These are phyloP conservation scores for Dryobates pubescens DNA, from an alignment of 2,797 vertebrate species.

Conservation along the genomic window DNA sequence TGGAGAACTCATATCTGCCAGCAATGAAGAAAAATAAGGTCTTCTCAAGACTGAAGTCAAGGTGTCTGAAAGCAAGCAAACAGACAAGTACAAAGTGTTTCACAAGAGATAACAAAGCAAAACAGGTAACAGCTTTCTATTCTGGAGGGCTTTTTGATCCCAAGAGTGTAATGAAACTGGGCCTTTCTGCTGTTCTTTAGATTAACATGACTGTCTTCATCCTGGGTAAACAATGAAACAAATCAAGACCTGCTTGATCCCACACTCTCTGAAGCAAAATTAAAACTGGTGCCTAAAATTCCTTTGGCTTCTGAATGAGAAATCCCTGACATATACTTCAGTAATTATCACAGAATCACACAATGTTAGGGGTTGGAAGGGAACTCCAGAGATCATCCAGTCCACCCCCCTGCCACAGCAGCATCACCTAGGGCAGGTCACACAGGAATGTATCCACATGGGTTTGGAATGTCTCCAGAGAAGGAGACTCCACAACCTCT, in stretches of 20 bases:
- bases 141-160: neutral
- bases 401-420: too few relatives aligned
- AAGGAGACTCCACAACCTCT: too few relatives aligned
- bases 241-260: neutral
- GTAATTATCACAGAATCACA: neutral
- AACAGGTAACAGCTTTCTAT: neutral
- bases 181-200: neutral
- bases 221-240: neutral
- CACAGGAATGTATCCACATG: too few relatives aligned
- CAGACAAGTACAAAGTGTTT: constrained; percentile 15
- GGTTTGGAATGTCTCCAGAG: too few relatives aligned
- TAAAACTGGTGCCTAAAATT: neutral
- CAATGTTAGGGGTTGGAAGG: too few relatives aligned
- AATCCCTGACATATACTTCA: neutral
- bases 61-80: constrained; percentile 82
- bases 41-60: constrained; percentile 95
- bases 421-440: too few relatives aligned
- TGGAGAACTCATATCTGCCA: constrained; percentile 95
- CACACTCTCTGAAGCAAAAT: neutral
- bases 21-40: constrained; percentile 97
- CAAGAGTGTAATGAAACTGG: neutral
- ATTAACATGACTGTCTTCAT: neutral
- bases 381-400: too few relatives aligned
- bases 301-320: neutral
- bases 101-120: neutral